phyloP scores from a whole-genome alignment of 2,888 invertebrate species.

The Oxyteleia sp. region DNA sequence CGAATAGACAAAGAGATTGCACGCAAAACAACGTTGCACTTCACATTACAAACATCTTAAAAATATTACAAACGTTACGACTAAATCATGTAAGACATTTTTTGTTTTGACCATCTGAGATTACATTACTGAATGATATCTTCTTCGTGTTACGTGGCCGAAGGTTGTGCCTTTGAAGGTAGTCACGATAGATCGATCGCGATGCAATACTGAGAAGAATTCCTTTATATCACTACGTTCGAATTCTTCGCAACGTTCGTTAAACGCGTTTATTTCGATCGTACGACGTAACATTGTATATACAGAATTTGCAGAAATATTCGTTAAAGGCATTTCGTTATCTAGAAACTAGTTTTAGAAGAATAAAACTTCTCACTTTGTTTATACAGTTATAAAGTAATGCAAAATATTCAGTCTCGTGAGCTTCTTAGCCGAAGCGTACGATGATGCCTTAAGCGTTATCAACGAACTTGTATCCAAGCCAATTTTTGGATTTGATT shows the following conservation, averaged over 20 bases:
- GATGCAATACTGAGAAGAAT: neutral
- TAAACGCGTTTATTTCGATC: neutral
- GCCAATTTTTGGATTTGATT: neutral
- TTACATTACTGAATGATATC: conserved; percentile 32
- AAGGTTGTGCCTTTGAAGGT: no score
- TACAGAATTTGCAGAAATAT: conserved; percentile 44
- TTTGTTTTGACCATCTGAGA: conserved; percentile 16
- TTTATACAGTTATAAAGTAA: conserved; percentile 52
- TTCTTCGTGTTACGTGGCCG: conserved; percentile 2
- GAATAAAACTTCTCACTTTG: conserved; percentile 54
- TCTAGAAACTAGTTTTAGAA: conserved; percentile 59
- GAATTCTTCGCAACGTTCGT: conserved; percentile 11
- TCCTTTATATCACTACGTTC: neutral
- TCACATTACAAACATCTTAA: conserved; percentile 21
- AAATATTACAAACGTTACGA: conserved; percentile 31
- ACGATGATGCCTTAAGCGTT: conserved; percentile 38
- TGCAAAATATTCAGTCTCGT: conserved; percentile 71
- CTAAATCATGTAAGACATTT: conserved; percentile 7
- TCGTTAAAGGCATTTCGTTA: conserved; percentile 50
- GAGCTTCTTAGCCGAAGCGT: conserved; percentile 43
- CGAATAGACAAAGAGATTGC: conserved; percentile 69
- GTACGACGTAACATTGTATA: conserved; percentile 23
- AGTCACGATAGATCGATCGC: no score
- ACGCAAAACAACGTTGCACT: conserved; percentile 31
- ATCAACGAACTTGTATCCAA: conserved; percentile 43